phyloP scores from a whole-genome alignment of 2,888 invertebrate genomes.

The Rhagium mordax region DNA sequence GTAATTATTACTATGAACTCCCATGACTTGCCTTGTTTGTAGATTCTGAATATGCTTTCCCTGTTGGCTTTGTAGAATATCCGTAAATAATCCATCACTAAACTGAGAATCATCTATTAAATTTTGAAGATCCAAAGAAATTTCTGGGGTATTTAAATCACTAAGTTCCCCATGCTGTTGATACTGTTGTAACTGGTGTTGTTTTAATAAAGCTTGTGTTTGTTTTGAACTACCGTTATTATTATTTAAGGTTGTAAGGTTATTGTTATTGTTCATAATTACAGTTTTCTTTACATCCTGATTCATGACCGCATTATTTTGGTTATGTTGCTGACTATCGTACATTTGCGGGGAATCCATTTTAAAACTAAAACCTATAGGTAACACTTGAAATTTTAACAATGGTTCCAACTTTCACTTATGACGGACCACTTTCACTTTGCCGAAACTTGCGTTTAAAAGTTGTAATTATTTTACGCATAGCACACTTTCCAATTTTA shows the following conservation, averaged over 20 bases:
- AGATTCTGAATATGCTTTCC: slow-evolving; percentile 68
- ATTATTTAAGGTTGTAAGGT: slow-evolving; percentile 70
- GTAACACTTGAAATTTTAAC: slow-evolving; percentile 43
- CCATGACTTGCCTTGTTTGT: slow-evolving; percentile 70
- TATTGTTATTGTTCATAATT: slow-evolving; percentile 70
- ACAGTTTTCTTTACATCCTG: slow-evolving; percentile 71
- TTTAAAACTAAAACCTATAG: slow-evolving; percentile 34
- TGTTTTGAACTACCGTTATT: slow-evolving; percentile 73
- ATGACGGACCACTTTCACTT: slow-evolving; percentile 61
- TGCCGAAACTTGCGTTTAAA: slow-evolving; percentile 54
- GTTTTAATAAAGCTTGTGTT: slow-evolving; percentile 76
- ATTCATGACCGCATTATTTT: slow-evolving; percentile 75
- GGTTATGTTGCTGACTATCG: slow-evolving; percentile 78
- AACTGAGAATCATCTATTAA: slow-evolving; percentile 93
- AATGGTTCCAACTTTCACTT: slow-evolving; percentile 62
- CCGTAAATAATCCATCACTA: slow-evolving; percentile 88
- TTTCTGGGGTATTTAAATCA: slow-evolving; percentile 93
- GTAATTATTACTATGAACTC: slow-evolving; percentile 66
- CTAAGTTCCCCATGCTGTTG: slow-evolving; percentile 84
- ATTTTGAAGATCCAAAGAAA: slow-evolving; percentile 92
- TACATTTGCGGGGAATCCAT: slow-evolving; percentile 93
- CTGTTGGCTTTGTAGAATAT: slow-evolving; percentile 79
- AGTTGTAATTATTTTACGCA: slow-evolving; percentile 48
- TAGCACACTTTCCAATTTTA: slow-evolving; percentile 49
- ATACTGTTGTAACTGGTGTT: slow-evolving; percentile 81